These are phyloP conservation scores for Micoletzkya japonica DNA, from an alignment of 2,888 invertebrate genomes.

Conservation along the genomic window DNA sequence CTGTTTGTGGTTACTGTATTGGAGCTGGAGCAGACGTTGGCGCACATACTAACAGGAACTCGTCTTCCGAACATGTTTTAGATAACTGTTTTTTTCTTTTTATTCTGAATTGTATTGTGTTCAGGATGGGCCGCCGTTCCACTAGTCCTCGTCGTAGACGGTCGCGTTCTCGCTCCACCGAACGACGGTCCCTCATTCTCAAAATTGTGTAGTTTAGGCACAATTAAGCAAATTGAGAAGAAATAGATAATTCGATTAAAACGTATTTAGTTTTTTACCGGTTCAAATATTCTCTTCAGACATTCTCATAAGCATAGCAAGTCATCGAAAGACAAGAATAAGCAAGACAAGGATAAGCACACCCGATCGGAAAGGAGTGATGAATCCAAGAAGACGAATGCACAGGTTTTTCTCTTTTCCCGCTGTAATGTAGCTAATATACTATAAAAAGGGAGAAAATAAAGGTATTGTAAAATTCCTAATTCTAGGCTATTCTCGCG, in stretches of 20 bases:
- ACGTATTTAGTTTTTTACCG: too few relatives aligned
- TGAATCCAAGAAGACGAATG: too few relatives aligned
- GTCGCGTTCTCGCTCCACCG: slow-evolving; percentile 20
- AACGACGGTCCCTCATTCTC: neutral
- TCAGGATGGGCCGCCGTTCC: slow-evolving; percentile 18
- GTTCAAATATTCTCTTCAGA: too few relatives aligned
- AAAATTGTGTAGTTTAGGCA: neutral
- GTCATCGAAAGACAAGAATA: too few relatives aligned
- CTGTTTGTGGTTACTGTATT: neutral
- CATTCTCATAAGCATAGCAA: too few relatives aligned
- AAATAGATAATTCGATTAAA: too few relatives aligned
- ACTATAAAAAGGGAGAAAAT: neutral
- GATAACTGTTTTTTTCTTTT: too few relatives aligned
- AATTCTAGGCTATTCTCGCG: slow-evolving; percentile 16
- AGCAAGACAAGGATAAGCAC: too few relatives aligned
- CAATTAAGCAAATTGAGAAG: too few relatives aligned
- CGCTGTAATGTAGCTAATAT: too few relatives aligned
- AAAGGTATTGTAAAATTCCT: neutral
- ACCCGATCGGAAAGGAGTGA: too few relatives aligned
- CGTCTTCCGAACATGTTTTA: neutral
- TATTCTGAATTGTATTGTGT: neutral
- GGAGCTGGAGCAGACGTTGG: neutral
- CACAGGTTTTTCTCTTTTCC: too few relatives aligned
- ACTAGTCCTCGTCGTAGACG: slow-evolving; percentile 21
- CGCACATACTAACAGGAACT: neutral